Conservation (phyloP, 30 jellyfish, hydroid and myxozoan genomes). For the Chironex yamaguchii region DNA sequence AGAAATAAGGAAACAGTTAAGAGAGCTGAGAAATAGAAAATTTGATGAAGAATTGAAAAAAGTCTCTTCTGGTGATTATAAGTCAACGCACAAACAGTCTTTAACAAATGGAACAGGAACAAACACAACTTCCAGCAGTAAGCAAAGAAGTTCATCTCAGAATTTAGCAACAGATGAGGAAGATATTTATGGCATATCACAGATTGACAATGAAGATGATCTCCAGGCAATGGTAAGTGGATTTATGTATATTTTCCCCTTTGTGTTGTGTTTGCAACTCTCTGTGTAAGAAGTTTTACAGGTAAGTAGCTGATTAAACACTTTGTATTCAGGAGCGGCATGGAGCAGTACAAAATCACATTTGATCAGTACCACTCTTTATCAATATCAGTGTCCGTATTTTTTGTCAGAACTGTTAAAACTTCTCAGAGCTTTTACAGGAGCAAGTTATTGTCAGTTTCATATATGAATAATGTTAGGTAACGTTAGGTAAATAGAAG, state of each 20-base stretch:
- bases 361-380: no score
- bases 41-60: constrained; percentile 94
- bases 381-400: no score
- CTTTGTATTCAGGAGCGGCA: no score
- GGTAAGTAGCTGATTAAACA: no score
- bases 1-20: constrained; percentile 85
- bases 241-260: constrained; percentile 4
- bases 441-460: no score
- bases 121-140: constrained; percentile 53
- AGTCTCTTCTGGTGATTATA: constrained; percentile 82
- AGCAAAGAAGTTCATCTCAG: constrained; percentile 45
- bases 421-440: no score
- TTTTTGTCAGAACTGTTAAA: no score
- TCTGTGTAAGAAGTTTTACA: neutral
- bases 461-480: no score
- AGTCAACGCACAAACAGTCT: constrained; percentile 52
- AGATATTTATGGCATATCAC: constrained; percentile 83
- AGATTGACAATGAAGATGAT: constrained; percentile 83
- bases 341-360: no score
- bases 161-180: constrained; percentile 74
- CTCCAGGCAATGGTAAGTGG: constrained; percentile 94
- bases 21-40: constrained; percentile 88
- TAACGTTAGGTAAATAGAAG: no score
- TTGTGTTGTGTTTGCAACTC: neutral
- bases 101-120: constrained; percentile 82